phyloP scores from a whole-genome alignment of 2,888 invertebrate genomes.

The Helleia helle region DNA sequence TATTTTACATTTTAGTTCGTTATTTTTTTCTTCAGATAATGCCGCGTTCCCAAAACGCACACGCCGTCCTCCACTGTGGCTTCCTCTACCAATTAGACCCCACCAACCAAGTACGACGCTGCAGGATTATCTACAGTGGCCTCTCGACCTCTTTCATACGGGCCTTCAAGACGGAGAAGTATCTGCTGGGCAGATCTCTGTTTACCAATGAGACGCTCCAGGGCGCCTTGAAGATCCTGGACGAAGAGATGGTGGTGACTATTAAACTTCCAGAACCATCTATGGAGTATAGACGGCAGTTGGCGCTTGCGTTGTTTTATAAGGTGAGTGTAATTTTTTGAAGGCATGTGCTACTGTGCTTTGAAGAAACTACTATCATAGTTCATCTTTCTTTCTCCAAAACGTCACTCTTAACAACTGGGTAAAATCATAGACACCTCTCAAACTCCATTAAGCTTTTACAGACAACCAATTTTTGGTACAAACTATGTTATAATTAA shows the following conservation, averaged over 20 bases:
- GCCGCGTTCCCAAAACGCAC: slow-evolving; percentile 81
- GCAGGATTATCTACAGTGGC: slow-evolving; percentile 70
- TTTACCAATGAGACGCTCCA: slow-evolving; percentile 53
- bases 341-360: no score
- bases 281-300: slow-evolving; percentile 67
- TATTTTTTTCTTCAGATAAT: slow-evolving; percentile 78
- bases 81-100: slow-evolving; percentile 65
- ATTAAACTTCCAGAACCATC: slow-evolving; percentile 67
- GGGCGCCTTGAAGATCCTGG: slow-evolving; percentile 32
- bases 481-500: no score
- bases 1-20: no score
- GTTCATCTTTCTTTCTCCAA: no score
- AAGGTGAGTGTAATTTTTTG: no score
- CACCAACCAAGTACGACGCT: slow-evolving; percentile 40
- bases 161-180: slow-evolving; percentile 62
- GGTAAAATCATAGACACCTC: no score
- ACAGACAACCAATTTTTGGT: no score
- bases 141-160: slow-evolving; percentile 46
- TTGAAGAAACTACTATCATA: no score
- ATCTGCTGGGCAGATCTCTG: slow-evolving; percentile 41
- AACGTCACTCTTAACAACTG: no score
- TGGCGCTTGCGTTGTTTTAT: slow-evolving; percentile 76
- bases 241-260: slow-evolving; percentile 32
- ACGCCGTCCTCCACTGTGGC: slow-evolving; percentile 82
- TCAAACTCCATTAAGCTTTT: no score